phyloP scores from a whole-genome alignment of 2,113 vertebrate species.

The Mormoops blainvillei region DNA sequence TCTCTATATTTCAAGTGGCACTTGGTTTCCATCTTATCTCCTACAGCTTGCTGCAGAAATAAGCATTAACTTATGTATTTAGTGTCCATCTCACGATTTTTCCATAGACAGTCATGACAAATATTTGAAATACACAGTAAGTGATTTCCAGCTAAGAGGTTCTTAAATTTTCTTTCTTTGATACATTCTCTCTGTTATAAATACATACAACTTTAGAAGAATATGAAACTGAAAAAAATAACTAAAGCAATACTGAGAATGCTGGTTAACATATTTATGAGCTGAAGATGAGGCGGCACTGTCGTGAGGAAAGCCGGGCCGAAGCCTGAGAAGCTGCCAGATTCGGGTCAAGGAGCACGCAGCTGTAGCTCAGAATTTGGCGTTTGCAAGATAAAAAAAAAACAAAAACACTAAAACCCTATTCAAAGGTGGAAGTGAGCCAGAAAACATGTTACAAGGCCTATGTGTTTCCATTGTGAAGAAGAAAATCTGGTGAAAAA shows the following conservation, averaged over 20 bases:
- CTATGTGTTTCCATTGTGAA: not conserved
- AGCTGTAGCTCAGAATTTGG: not conserved
- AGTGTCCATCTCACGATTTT: not conserved
- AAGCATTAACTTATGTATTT: not conserved
- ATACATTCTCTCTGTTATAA: not conserved
- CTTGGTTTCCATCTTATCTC: not conserved
- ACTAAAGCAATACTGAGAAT: not conserved
- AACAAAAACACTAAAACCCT: not conserved
- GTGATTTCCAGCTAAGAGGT: not conserved
- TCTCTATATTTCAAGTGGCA: not conserved
- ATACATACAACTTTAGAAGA: not conserved
- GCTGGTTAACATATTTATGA: not conserved
- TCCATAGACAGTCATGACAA: not conserved
- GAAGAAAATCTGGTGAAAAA: not conserved
- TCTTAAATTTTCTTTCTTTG: not conserved
- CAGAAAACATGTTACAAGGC: not conserved
- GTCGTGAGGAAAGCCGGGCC: not conserved
- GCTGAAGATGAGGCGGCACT: not conserved
- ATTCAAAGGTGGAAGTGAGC: not conserved
- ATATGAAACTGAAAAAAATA: not conserved
- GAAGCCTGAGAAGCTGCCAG: too few species aligned
- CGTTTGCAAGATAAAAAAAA: not conserved
- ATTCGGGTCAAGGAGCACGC: not conserved
- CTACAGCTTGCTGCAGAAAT: not conserved
- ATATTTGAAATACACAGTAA: not conserved